A percentile compares a stretch with the other conserved stretches of the same genome.
Conservation (phyloP, 2,113 vertebrate genomes). For the Rallus limicola region DNA sequence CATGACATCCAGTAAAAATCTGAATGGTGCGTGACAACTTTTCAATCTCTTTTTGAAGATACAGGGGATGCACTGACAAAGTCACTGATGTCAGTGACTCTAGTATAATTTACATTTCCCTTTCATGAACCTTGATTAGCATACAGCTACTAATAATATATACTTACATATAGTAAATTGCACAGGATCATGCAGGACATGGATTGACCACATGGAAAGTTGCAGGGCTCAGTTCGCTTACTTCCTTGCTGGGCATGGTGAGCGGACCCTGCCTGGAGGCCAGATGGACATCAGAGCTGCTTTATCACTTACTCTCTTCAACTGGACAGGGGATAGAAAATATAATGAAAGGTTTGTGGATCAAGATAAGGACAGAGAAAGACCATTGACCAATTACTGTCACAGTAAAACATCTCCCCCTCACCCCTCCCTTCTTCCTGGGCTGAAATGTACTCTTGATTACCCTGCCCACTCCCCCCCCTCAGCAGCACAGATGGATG, state of each 20-base stretch:
- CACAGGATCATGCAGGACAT: neutral
- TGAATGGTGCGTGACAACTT: neutral
- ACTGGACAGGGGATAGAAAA: no score
- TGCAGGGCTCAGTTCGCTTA: neutral
- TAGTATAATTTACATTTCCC: neutral
- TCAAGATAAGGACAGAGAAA: no score
- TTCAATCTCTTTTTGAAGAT: neutral
- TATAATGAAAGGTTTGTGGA: no score
- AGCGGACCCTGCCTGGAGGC: no score
- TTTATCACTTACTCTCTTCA: no score
- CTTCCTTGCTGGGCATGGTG: neutral
- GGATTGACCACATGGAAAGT: neutral
- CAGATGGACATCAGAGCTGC: no score
- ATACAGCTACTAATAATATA: neutral
- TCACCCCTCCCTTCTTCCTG: no score
- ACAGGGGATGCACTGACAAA: neutral
- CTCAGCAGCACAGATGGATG: no score
- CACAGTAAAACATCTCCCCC: no score
- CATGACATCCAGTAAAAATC: neutral
- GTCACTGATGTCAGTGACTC: neutral
- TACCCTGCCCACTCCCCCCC: no score
- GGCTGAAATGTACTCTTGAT: no score
- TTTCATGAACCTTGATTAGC: neutral
- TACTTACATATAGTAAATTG: neutral
- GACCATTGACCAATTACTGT: no score